Evolutionary conservation across 2,113 vertebrate genomes (phyloP), one percentile per base, ranked within the genome.

Genomic region (Chlorodrepanis virens): DNA sequence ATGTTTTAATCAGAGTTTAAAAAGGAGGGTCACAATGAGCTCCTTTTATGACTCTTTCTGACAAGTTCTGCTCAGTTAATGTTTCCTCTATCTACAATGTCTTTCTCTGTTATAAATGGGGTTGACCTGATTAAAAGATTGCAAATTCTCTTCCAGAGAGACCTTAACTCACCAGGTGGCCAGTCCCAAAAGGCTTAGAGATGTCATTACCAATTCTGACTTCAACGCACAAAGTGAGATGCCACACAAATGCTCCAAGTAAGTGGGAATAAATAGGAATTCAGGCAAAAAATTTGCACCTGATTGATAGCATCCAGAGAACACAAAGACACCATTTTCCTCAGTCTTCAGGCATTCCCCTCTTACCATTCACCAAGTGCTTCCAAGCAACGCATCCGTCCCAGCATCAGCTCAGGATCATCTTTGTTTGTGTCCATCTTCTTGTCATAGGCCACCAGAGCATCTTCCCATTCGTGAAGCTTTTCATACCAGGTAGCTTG

Each of bases 401-500:
- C 99, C 80, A 99, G 98, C 97, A 99, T 99, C 87, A 99, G 98
- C 97, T 99, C 99, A 1, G 99, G 99, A 77, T 99, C 99, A 29
- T 99, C 99, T 97, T 99, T 99, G 98, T 99, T 99, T 92, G 99
- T 99, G 97, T 99, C 99, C 63, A 99, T 99, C 94, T 99, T 99
- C 97, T 99, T 99, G 94, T 99, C 99, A 10, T 99, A 99, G 50
- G 99, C 99, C 21, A 99, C 98, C 50, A 99, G 97, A 23, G 99
- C 99, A 88, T 99, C 99, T 91, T 99, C 99, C 99, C 99, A 99
- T 87, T 99, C 99, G 4, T 99, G 99, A 6, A 99, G 98, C 71
- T 99, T 99, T 97, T 99, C 99, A 61, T 99, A 99, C 99, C 99
- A 99, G 52, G 99, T 99, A 83, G 99, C 99, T 96, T 99, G 99